Conservation (phyloP, 2,797 vertebrate genomes). For the Sphenodon punctatus region DNA sequence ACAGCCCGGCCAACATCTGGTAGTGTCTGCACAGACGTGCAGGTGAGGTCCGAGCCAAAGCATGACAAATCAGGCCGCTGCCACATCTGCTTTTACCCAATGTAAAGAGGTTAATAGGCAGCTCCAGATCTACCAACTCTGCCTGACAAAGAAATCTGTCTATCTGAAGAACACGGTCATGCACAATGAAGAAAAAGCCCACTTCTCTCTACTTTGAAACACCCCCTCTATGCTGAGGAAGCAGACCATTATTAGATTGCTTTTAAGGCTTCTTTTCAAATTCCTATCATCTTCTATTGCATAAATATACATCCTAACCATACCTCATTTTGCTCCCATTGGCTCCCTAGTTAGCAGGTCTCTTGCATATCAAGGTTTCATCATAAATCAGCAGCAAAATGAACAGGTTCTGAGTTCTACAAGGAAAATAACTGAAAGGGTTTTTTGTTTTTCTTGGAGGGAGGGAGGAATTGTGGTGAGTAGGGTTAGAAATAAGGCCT, state of each 20-base stretch:
- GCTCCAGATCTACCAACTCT: not conserved
- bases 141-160: not conserved
- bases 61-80: no score
- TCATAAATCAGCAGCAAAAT: slow-evolving; percentile 70
- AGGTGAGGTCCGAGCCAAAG: no score
- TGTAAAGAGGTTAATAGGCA: not conserved
- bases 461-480: slow-evolving; percentile 27
- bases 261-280: slow-evolving; percentile 28
- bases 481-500: slow-evolving; percentile 64
- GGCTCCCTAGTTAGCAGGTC: slow-evolving; percentile 43
- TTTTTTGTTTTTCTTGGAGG: slow-evolving; percentile 23
- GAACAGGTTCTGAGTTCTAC: slow-evolving; percentile 70
- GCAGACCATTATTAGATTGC: slow-evolving; percentile 24
- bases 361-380: slow-evolving; percentile 69
- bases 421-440: slow-evolving; percentile 64
- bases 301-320: not conserved
- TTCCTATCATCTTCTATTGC: slow-evolving; percentile 13
- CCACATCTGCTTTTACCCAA: no score
- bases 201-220: slow-evolving; percentile 54
- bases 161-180: not conserved
- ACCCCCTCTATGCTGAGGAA: slow-evolving; percentile 19
- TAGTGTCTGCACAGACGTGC: no score
- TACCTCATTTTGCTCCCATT: not conserved
- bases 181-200: not conserved
- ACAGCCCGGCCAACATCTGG: no score